Conservation (phyloP, 2,113 vertebrate species). For the Parotia lawesii region DNA sequence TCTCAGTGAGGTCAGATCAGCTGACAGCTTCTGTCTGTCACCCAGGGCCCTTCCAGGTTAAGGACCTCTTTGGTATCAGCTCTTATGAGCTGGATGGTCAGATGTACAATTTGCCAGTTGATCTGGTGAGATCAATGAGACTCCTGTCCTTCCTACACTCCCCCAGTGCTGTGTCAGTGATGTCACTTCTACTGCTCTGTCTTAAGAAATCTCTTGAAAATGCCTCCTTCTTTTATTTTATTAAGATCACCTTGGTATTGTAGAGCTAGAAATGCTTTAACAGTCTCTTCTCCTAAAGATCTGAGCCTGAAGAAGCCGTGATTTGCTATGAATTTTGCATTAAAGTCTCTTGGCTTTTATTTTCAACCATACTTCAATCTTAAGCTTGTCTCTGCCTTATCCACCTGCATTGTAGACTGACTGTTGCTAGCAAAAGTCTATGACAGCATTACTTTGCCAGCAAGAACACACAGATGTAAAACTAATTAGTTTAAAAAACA, state of each 20-base stretch:
- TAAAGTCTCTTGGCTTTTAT: not conserved
- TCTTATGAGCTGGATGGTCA: slow-evolving; percentile 43
- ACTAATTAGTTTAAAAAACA: not conserved
- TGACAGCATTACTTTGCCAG: not conserved
- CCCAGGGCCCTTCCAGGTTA: not conserved
- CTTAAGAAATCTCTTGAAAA: slow-evolving; percentile 48
- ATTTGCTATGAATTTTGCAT: not conserved
- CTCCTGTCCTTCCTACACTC: slow-evolving; percentile 15
- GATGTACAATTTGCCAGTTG: slow-evolving; percentile 46
- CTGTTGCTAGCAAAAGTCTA: not conserved
- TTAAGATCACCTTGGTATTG: not conserved
- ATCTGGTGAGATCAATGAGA: slow-evolving; percentile 19
- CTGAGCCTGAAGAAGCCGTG: not conserved
- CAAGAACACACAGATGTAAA: slow-evolving; percentile 3
- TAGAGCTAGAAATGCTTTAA: slow-evolving; percentile 15
- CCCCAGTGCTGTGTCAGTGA: not conserved
- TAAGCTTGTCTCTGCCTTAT: not conserved
- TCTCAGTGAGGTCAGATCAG: not conserved
- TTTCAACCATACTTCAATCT: not conserved
- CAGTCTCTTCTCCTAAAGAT: not conserved
- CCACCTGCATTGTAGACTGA: not conserved
- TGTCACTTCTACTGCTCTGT: slow-evolving; percentile 34
- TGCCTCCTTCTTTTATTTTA: slow-evolving; percentile 2
- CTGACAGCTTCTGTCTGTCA: not conserved
- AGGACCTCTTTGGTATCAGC: slow-evolving; percentile 9